Conservation (phyloP, 2,888 invertebrate genomes). For the Thymelicus acteon region DNA sequence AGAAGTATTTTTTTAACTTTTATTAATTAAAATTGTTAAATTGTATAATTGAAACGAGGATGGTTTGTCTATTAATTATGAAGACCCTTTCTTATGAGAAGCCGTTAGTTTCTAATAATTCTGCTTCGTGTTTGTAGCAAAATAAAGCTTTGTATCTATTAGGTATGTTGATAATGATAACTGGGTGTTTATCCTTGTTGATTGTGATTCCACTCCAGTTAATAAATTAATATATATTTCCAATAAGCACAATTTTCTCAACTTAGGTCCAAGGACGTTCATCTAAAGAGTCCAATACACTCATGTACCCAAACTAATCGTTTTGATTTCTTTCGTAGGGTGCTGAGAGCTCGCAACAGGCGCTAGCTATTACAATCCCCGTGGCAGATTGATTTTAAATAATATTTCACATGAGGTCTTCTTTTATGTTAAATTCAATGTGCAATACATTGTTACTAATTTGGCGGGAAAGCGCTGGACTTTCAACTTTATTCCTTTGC, state of each 20-base stretch:
- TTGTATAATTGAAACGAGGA: too few relatives aligned
- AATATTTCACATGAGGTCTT: conserved; percentile 70
- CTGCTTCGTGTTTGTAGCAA: too few relatives aligned
- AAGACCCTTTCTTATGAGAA: too few relatives aligned
- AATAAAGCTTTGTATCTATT: too few relatives aligned
- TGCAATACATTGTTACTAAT: conserved; percentile 32
- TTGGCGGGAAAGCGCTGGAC: conserved; percentile 22
- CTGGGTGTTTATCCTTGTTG: too few relatives aligned
- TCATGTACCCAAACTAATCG: conserved; percentile 54
- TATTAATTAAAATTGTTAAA: too few relatives aligned
- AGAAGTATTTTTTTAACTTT: too few relatives aligned
- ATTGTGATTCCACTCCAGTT: too few relatives aligned
- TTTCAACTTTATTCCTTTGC: conserved; percentile 30
- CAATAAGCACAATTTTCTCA: background rate
- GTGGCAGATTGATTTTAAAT: conserved; percentile 83
- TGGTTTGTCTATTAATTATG: too few relatives aligned
- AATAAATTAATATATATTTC: background rate
- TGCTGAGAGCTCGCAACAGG: conserved; percentile 72
- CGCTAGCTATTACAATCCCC: conserved; percentile 80
- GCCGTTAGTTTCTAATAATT: too few relatives aligned
- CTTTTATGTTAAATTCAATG: conserved; percentile 22
- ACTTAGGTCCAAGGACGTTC: too few relatives aligned
- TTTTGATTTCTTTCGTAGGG: conserved; percentile 74
- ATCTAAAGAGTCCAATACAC: conserved; percentile 51
- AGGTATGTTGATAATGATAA: too few relatives aligned